A percentile compares a stretch with the other conserved stretches of the same genome.
phyloP scores from a whole-genome alignment of 2,888 invertebrate species.

The Microchrysa polita region DNA sequence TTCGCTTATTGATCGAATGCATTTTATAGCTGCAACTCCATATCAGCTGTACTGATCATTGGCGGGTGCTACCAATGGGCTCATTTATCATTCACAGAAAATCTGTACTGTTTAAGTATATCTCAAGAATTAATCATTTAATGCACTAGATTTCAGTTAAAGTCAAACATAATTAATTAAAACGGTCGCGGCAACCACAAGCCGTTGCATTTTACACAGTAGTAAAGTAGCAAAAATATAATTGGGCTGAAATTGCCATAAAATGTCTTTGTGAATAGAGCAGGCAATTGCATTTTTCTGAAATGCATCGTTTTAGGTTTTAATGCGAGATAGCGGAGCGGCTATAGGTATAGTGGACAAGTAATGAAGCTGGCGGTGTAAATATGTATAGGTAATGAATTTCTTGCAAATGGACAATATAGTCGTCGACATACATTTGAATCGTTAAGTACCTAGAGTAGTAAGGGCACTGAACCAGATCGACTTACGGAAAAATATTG shows the following conservation, averaged over 20 bases:
- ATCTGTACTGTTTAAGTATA: background rate
- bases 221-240: slow-evolving; percentile 14
- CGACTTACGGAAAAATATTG: no score
- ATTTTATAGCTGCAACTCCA: background rate
- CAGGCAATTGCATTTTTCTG: no score
- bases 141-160: background rate
- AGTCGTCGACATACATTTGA: background rate
- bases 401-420: background rate
- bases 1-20: background rate
- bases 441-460: no score
- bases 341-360: no score
- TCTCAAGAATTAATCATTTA: background rate
- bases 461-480: no score
- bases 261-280: background rate
- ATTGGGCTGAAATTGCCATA: slow-evolving; percentile 5
- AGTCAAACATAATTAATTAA: no score
- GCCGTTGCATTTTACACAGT: no score
- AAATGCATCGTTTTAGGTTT: no score
- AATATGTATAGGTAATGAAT: no score
- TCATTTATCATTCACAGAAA: background rate
- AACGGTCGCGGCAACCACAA: no score
- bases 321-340: no score
- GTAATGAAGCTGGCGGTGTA: no score
- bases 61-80: background rate
- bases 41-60: background rate